Evolutionary conservation across 2,113 vertebrate species (phyloP), one percentile per base, ranked within the genome.

Genomic region (Cranoglanis bouderius): DNA sequence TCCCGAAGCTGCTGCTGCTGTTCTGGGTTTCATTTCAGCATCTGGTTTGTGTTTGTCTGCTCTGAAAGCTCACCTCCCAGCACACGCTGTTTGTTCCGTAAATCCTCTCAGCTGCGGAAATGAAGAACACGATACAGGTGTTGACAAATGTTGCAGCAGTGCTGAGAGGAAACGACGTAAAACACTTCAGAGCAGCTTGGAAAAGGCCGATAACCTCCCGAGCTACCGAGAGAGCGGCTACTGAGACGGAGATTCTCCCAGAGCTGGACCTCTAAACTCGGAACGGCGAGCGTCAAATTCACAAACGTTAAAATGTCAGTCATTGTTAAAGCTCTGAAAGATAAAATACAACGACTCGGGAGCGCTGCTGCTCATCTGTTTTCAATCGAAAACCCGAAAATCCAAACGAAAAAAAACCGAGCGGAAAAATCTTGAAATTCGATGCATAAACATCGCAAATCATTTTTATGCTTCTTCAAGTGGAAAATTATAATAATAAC

Each of bases 21-120:
- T 46, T 43, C 35, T 65, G 29, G 32, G 40, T 88, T 38, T 85
- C 63, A 78, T 88, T 86, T 84, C 87, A 87, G 67, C 90, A 91
- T 91, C 90, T 91, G 90, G 75, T 92, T 91, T 88, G 89, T n/a
- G 80, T 88, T 90, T 63, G 53, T 67, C 38, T 84, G 32, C 59
- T 35, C 82, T 63, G 40, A 53, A 82, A 70, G 67, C 49, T 72
- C 67, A 40, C 57, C 63, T 87, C 78, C 63, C 59, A 35, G 87
- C 35, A 18, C 84, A 10, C 35, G 59, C 9, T 19, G 63, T 89
- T 89, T 80, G n/a, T 49, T 65, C 38, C 57, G 26, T 87, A 86
- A 61, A 67, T 86, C 82, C 55, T 87, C 67, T 78, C n/a, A 26
- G 72, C 57, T 21, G n/a, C 75, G 89, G 46, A 90, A 88, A 89